These are phyloP conservation scores for Lithosia quadra DNA, from an alignment of 2,888 invertebrate species.

Conservation along the genomic window DNA sequence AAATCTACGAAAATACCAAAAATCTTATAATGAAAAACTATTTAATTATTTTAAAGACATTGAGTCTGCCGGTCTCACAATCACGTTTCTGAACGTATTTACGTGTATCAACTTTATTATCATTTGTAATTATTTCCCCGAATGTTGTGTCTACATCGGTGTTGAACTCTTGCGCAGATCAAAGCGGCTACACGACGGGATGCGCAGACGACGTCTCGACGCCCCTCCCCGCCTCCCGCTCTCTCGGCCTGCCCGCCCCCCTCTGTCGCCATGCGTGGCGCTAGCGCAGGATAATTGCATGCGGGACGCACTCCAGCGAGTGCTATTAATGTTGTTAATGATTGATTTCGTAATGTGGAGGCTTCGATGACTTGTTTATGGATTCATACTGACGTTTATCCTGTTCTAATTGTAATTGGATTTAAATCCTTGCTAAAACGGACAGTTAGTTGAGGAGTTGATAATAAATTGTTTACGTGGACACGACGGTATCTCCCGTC, in stretches of 20 bases:
- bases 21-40: too few species aligned
- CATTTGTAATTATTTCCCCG: constrained; percentile 24
- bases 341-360: constrained; percentile 50
- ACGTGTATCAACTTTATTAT: not conserved
- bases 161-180: constrained; percentile 61
- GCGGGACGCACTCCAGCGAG: constrained; percentile 45
- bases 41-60: too few species aligned
- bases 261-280: constrained; percentile 54
- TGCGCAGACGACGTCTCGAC: constrained; percentile 84
- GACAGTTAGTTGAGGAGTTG: too few species aligned
- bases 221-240: constrained; percentile 40
- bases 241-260: constrained; percentile 32
- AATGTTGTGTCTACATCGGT: constrained; percentile 48
- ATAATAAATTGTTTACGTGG: too few species aligned
- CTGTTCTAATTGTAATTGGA: constrained; percentile 9
- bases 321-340: constrained; percentile 52
- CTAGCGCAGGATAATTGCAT: constrained; percentile 58
- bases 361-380: constrained; percentile 46
- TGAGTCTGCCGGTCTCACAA: not conserved
- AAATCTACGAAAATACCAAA: too few species aligned
- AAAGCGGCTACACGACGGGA: constrained; percentile 75
- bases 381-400: constrained; percentile 18
- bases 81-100: not conserved
- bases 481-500: too few species aligned
- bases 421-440: not conserved